Base-by-base conservation (phyloP, 1,140 invertebrate species). In the Periplaneta americana region DNA sequence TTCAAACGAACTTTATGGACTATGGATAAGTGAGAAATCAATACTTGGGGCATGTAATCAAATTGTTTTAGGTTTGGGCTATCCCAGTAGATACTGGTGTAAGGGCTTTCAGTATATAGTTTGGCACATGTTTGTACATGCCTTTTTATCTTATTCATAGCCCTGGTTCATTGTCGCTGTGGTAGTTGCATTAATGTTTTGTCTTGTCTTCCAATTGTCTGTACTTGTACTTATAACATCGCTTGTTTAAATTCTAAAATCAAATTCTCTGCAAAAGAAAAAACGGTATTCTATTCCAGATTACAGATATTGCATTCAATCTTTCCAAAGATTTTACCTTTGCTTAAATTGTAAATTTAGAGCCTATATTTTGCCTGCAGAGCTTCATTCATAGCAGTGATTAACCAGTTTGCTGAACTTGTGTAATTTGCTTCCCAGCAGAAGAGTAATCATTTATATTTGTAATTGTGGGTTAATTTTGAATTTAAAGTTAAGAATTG, bases 371-470 rank as follows among this genome's bases (percentile, higher is more conserved):
- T 13, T 78, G 35, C 76, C 75, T 78, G n/a, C 76, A 78, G 76
- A 36, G 76, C 36, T 37, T 34, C 76, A 80, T 66, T 80, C 34
- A 80, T 36, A 66, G n/a, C 48, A 80, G 34, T 66, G 37, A 48
- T 36, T 39, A 37, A 34, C 34, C 48, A 34, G 79, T 66, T 66
- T 80, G 31, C 48, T 74, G 79, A 80, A 57, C 79, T 66, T 80
- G 35, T 11, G 66, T 48, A 34, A 37, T 80, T 74, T 80, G 34
- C 34, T 80, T 80, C 66, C 66, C 39, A 74, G 79, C 79, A 37
- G 79, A 48, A 39, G 66, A 80, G 79, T 80, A 80, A 34, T 74
- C 28, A 11, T 80, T 78, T 78, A 37, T 77, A 28, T 66, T 66
- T 66, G n/a, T 66, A n/a, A 66, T 9, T 66, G 48, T 66, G 48